These are phyloP conservation scores for Vulpes vulpes DNA, from an alignment of 2,113 vertebrate genomes.

Conservation along the genomic window DNA sequence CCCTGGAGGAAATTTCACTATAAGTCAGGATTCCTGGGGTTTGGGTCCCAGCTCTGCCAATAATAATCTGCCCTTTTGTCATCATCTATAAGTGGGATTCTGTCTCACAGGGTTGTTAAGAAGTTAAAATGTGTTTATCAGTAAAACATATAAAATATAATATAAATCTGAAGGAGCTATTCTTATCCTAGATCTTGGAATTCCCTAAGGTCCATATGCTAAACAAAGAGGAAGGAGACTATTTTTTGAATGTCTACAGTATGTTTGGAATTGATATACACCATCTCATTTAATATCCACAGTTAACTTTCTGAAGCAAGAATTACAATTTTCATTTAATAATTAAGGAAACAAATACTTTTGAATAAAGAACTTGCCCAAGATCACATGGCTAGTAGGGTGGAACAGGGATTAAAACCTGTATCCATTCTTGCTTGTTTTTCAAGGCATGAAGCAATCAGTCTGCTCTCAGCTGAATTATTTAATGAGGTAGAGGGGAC, in stretches of 20 bases:
- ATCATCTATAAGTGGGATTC: not conserved
- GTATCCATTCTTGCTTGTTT: conserved; percentile 18
- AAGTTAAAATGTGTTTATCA: conserved; percentile 63
- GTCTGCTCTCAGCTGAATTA: not conserved
- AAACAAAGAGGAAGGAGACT: conserved; percentile 3
- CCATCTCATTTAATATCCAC: conserved; percentile 30
- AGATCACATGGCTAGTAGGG: not conserved
- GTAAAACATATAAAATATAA: conserved; percentile 46
- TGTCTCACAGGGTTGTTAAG: not conserved
- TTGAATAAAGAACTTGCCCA: conserved; percentile 54
- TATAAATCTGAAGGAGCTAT: not conserved
- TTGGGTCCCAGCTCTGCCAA: not conserved
- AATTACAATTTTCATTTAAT: conserved; percentile 57
- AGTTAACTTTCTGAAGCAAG: conserved; percentile 49
- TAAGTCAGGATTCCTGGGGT: conserved; percentile 43
- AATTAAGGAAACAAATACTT: conserved; percentile 47
- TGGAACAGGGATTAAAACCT: not conserved
- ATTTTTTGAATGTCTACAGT: conserved; percentile 2
- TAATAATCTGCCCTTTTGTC: conserved; percentile 36
- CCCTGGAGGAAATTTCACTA: not conserved
- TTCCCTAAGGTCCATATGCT: not conserved
- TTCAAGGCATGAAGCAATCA: not conserved
- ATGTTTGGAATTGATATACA: not conserved
- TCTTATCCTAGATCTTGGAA: not conserved
- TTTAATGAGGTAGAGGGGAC: not conserved